Percentiles rank a stretch among this genome's conserved stretches.
Conservation (phyloP, 2,113 vertebrate species). For the Sturnira hondurensis region DNA sequence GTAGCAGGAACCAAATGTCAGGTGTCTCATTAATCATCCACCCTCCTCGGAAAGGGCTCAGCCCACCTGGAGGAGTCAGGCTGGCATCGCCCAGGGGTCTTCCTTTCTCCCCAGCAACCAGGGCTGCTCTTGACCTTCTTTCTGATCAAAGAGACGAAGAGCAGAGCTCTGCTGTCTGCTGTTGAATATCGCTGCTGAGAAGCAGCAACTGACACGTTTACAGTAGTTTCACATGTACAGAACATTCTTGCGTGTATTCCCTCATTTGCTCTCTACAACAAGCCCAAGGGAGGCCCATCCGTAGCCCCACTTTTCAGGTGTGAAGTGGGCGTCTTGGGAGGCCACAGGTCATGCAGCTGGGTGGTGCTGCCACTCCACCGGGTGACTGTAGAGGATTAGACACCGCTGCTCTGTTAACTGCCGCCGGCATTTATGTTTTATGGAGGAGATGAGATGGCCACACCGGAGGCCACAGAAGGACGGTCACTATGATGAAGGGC, state of each 20-base stretch:
- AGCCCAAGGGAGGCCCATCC: not conserved
- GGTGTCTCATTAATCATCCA: not conserved
- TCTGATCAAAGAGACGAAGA: not conserved
- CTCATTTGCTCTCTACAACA: not conserved
- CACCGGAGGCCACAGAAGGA: not conserved
- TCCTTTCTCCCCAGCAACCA: not conserved
- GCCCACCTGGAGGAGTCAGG: not conserved
- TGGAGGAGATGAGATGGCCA: not conserved
- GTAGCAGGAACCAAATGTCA: not conserved
- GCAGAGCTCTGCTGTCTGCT: not conserved
- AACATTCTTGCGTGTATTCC: accelerated
- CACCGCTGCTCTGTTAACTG: accelerated
- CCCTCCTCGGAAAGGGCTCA: not conserved
- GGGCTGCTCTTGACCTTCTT: no score
- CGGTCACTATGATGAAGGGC: accelerated
- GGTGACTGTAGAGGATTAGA: not conserved
- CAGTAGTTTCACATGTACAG: accelerated
- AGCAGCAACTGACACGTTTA: no score
- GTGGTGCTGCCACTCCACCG: not conserved
- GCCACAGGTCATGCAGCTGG: not conserved
- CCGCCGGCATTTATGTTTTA: not conserved
- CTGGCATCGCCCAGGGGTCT: accelerated
- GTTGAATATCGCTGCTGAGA: not conserved
- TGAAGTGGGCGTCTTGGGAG: not conserved
- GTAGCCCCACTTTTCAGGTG: not conserved